phyloP scores from a whole-genome alignment of 1,140 invertebrate genomes.

The Acarapis woodi region DNA sequence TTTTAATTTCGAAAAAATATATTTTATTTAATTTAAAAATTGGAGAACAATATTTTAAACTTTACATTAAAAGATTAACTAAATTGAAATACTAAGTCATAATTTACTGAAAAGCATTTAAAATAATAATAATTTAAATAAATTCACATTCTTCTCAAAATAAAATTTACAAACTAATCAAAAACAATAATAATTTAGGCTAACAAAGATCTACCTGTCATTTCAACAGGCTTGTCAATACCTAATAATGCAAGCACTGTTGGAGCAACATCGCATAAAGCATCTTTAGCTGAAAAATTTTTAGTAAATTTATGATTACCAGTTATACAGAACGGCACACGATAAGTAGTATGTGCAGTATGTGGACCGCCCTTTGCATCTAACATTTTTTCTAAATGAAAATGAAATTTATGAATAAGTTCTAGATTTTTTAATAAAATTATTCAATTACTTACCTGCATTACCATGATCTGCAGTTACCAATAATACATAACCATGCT shows the following conservation, averaged over 20 bases:
- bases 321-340: conserved; percentile 14
- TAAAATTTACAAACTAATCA: neutral
- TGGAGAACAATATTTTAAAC: too few relatives aligned
- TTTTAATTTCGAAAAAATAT: too few relatives aligned
- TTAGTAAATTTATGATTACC: conserved; percentile 14
- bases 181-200: neutral
- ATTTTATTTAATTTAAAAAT: too few relatives aligned
- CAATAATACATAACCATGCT: conserved; percentile 18
- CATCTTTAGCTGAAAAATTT: too few relatives aligned
- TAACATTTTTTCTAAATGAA: conserved; percentile 21
- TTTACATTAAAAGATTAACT: too few relatives aligned
- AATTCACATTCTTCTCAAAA: too few relatives aligned
- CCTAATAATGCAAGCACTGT: conserved; percentile 19
- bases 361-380: conserved; percentile 19
- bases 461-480: conserved; percentile 23
- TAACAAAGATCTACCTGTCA: conserved; percentile 19
- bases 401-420: too few relatives aligned
- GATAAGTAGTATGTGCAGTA: conserved; percentile 21
- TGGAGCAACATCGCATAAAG: conserved; percentile 22
- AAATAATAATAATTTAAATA: too few relatives aligned
- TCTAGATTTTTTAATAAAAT: too few relatives aligned
- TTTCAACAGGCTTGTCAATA: conserved; percentile 18
- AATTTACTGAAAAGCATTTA: too few relatives aligned
- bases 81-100: too few relatives aligned
- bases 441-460: too few relatives aligned